A percentile compares a stretch with the other conserved stretches of the same genome.
Evolutionary conservation across 2,113 vertebrate species (phyloP).

Genomic region (Heterochromis multidens): DNA sequence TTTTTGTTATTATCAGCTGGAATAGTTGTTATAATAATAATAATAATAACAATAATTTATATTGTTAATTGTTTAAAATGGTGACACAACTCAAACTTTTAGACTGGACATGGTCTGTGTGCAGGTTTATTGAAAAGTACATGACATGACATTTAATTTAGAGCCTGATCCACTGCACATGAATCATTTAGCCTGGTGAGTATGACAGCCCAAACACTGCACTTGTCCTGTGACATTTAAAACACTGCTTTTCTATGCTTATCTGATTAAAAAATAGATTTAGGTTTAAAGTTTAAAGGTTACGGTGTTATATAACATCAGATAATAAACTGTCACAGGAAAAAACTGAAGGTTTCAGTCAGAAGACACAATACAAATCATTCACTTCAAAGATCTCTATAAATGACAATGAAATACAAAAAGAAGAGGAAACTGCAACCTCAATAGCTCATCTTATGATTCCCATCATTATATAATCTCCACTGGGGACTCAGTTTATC

Average conservation of each 20-base stretch:
- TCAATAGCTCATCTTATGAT: neutral
- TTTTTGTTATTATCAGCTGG: neutral
- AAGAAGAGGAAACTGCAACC: neutral
- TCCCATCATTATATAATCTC: conserved; percentile 33
- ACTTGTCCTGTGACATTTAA: conserved; percentile 8
- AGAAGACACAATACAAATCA: neutral
- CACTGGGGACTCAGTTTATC: conserved; percentile 47
- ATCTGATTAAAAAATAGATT: neutral
- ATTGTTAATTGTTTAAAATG: neutral
- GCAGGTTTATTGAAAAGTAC: neutral
- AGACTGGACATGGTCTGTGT: neutral
- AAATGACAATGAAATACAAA: neutral
- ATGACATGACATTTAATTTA: conserved; percentile 33
- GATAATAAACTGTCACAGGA: neutral
- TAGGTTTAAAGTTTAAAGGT: neutral
- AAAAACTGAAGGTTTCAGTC: neutral
- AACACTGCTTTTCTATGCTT: neutral
- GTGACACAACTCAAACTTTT: neutral
- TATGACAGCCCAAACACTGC: conserved; percentile 7
- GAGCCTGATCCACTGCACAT: neutral
- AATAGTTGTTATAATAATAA: neutral
- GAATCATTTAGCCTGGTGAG: conserved; percentile 10
- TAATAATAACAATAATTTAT: neutral
- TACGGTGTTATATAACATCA: neutral
- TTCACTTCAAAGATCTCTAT: neutral